phyloP scores from a whole-genome alignment of 1,140 invertebrate species.

The Eurosta solidaginis region DNA sequence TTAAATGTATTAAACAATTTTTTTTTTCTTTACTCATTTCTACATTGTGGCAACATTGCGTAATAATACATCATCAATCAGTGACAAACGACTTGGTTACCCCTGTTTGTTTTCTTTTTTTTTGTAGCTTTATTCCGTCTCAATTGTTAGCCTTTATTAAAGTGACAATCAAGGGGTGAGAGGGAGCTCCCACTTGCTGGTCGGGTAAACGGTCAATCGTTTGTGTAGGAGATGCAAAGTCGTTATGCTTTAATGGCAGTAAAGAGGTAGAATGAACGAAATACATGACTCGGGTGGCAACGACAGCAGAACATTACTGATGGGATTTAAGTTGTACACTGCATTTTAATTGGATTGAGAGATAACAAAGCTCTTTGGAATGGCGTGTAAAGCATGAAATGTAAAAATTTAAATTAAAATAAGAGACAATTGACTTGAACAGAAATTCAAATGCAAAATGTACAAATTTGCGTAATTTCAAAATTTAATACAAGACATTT shows the following conservation, averaged over 20 bases:
- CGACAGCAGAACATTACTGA: slow-evolving; percentile 9
- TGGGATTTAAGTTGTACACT: slow-evolving; percentile 7
- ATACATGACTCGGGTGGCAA: not conserved
- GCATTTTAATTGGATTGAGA: slow-evolving; percentile 4
- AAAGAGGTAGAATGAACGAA: not conserved
- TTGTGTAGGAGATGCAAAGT: not conserved
- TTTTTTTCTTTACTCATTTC: not conserved
- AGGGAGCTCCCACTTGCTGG: not conserved
- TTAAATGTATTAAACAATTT: not conserved
- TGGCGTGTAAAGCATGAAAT: not conserved
- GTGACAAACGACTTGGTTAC: slow-evolving; percentile 19
- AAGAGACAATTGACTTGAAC: not conserved
- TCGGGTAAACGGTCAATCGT: not conserved
- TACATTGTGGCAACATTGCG: slow-evolving; percentile 19
- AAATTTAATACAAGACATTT: not conserved
- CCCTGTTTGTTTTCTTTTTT: no score
- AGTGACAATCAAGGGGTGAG: not conserved
- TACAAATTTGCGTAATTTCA: no score
- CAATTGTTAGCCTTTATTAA: not conserved
- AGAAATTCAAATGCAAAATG: no score
- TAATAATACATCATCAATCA: slow-evolving; percentile 20
- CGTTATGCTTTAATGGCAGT: not conserved
- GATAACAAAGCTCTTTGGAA: not conserved
- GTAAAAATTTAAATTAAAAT: not conserved
- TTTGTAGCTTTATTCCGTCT: not conserved